Evolutionary conservation across 2,113 vertebrate species (phyloP).

Genomic region (Cercopithecus mona): DNA sequence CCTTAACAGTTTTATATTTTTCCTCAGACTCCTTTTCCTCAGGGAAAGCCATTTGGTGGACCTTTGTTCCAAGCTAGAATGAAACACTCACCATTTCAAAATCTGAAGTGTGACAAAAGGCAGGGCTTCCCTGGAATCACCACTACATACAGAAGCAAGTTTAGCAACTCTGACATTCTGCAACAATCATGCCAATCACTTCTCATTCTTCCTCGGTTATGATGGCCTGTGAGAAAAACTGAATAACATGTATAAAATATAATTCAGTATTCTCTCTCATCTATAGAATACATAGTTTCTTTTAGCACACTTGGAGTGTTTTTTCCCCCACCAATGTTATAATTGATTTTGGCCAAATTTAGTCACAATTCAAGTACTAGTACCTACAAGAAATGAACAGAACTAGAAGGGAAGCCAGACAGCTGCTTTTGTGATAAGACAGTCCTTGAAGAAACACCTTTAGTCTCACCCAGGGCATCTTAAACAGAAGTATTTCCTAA

Average conservation of each 20-base stretch:
- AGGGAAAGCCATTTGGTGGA: not conserved
- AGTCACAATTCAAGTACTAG: not conserved
- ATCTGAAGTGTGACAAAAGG: not conserved
- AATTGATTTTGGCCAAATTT: not conserved
- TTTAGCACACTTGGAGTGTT: not conserved
- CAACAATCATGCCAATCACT: fast-evolving
- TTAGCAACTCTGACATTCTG: not conserved
- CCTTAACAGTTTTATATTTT: not conserved
- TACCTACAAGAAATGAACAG: not conserved
- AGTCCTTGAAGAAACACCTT: not conserved
- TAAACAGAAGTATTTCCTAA: not conserved
- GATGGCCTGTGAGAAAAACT: not conserved
- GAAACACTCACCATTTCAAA: not conserved
- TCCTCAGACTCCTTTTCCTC: not conserved
- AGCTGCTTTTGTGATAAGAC: not conserved
- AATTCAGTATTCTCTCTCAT: not conserved
- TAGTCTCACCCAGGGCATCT: not conserved
- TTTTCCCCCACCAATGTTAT: not conserved
- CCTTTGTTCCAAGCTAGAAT: not conserved
- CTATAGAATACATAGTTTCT: not conserved
- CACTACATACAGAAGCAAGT: not conserved
- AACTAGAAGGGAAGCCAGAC: not conserved
- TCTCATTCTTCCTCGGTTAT: not conserved
- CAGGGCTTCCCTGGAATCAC: not conserved
- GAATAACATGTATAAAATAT: fast-evolving